Base-by-base conservation (phyloP, 2,888 invertebrate species). In the Drosophila demipolita region DNA sequence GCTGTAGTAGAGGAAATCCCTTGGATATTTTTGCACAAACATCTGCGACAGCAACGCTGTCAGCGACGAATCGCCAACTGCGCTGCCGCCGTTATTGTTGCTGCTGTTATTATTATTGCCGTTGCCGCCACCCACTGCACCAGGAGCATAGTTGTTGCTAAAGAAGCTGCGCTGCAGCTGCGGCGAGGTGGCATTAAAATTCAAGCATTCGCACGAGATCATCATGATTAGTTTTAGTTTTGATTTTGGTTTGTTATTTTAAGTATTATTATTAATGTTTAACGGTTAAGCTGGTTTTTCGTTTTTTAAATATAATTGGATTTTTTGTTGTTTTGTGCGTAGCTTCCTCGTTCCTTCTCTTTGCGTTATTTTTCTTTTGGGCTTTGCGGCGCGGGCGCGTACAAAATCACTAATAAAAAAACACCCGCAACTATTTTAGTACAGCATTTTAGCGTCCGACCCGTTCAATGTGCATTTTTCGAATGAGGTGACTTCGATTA, bases 141-240 rank as follows among this genome's bases (percentile, higher is more conserved):
- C 36, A 26, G 7, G 15, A 29, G 23, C 42, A n/a, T n/a, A 42
- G 40, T 42, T 42, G 40, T 9, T 15, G 11, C 8, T 42, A 42
- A 50, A 66, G 54, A 55, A 62, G 66, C 53, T 63, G 65, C 70
- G 72, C 71, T 76, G 79, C 79, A 79, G 67, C 62, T 73, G 81
- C 48, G 75, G 70, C 49, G 69, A 73, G 48, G 83, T 79, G 65
- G 87, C 92, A 79, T 87, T 82, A 82, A 92, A 89, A 94, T 97
- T 97, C 90, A 96, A 93, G 93, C 97, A 97, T 94, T 96, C 96
- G 94, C 97, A 97, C 91, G 95, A 95, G 80, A 92, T 91, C 87
- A 91, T 83, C 92, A 92, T 93, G 75, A 76, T 75, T 73, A 42
- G 48, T 54, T 74, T 66, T 54, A 45, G 59, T 73, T 72, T 66